A percentile compares a stretch with the other conserved stretches of the same genome.
Conservation (phyloP, 2,113 vertebrate species). For the Halcyon malimbica region DNA sequence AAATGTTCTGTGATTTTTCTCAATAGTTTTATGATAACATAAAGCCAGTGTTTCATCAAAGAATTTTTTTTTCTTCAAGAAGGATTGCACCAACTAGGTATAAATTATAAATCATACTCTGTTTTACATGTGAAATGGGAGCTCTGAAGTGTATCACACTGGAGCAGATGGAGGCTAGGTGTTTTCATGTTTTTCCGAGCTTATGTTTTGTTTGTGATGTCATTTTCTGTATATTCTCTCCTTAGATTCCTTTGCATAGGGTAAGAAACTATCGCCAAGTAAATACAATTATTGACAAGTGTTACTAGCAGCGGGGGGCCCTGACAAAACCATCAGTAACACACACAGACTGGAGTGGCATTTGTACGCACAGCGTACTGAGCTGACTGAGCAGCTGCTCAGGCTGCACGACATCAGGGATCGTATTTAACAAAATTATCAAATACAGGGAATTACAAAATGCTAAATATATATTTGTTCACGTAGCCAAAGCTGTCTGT, state of each 20-base stretch:
- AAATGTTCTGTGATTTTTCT: constrained; percentile 74
- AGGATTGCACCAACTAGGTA: constrained; percentile 53
- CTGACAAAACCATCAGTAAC: not conserved
- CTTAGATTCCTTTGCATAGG: constrained; percentile 52
- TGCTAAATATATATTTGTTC: not conserved
- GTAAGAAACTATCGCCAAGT: not conserved
- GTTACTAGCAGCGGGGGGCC: not conserved
- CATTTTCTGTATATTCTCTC: constrained; percentile 53
- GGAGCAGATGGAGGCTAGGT: constrained; percentile 60
- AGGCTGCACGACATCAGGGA: not conserved
- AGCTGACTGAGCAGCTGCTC: not conserved
- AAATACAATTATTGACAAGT: constrained; percentile 56
- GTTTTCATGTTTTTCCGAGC: constrained; percentile 58
- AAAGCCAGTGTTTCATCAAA: constrained; percentile 75
- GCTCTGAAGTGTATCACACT: constrained; percentile 61
- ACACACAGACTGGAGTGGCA: not conserved
- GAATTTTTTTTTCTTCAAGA: constrained; percentile 65
- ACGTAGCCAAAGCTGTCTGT: not conserved
- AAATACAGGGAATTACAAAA: not conserved
- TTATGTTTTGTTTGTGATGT: constrained; percentile 63
- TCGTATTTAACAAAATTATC: not conserved
- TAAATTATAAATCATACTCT: constrained; percentile 80
- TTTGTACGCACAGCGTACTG: not conserved
- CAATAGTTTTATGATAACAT: constrained; percentile 58
- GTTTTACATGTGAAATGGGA: constrained; percentile 77